These are phyloP conservation scores for Polyommatus icarus DNA, from an alignment of 2,888 invertebrate species.

Conservation along the genomic window DNA sequence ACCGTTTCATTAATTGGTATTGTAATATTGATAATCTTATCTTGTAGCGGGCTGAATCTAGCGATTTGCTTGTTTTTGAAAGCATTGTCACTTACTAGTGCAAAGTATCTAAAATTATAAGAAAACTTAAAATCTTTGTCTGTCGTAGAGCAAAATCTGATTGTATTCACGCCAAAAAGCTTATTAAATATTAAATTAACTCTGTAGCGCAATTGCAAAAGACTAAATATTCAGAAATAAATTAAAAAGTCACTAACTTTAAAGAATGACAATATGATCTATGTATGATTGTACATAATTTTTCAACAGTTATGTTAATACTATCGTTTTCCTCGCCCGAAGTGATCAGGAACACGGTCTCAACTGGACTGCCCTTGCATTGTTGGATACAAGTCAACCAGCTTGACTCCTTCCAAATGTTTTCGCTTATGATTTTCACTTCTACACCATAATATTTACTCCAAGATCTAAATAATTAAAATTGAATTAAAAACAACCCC, in stretches of 20 bases:
- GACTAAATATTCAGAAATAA: too few species aligned
- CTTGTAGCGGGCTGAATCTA: neutral
- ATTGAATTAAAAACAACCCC: neutral
- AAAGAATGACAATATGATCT: neutral
- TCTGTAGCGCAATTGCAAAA: too few species aligned
- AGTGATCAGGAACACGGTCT: conserved; percentile 4
- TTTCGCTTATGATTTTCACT: neutral
- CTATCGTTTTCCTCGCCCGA: neutral
- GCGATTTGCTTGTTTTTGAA: neutral
- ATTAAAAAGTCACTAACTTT: conserved; percentile 1
- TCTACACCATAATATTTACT: neutral
- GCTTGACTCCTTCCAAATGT: conserved; percentile 17
- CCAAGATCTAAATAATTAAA: conserved; percentile 1
- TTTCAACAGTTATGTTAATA: neutral
- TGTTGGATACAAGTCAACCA: neutral
- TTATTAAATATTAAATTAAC: too few species aligned
- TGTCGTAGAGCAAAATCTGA: too few species aligned
- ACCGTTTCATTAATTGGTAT: neutral
- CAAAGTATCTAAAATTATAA: conserved; percentile 27
- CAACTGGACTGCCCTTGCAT: neutral
- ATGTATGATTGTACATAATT: neutral
- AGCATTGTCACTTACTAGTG: neutral
- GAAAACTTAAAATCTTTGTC: too few species aligned
- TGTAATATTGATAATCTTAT: neutral
- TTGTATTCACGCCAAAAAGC: too few species aligned